These are phyloP conservation scores for Cygnus olor DNA, from an alignment of 2,797 vertebrate genomes.

Conservation along the genomic window DNA sequence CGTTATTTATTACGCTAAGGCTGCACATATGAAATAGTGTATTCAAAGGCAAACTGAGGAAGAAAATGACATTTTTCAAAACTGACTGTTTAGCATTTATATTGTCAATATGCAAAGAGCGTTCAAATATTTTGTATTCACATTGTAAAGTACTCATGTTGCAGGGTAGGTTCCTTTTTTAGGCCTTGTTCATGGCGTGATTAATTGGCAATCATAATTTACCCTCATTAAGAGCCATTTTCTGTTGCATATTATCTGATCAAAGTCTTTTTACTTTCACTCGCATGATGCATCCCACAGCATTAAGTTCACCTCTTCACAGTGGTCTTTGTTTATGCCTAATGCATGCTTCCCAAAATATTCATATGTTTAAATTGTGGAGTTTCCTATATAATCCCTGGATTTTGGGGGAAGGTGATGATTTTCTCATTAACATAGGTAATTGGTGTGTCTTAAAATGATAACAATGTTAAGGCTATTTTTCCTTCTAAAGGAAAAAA, in stretches of 20 bases:
- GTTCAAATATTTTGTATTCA: background rate
- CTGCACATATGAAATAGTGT: background rate
- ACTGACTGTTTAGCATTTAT: background rate
- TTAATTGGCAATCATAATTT: background rate
- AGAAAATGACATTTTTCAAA: background rate
- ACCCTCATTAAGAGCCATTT: background rate
- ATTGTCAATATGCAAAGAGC: background rate
- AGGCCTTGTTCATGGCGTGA: background rate
- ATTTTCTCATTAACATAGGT: background rate
- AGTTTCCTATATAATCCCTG: background rate
- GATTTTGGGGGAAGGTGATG: background rate
- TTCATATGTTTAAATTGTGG: background rate
- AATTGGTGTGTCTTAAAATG: background rate
- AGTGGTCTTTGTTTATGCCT: background rate
- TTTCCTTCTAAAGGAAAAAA: background rate
- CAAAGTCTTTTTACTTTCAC: background rate
- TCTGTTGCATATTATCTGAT: background rate
- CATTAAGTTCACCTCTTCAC: background rate
- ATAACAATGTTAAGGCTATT: background rate
- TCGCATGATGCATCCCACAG: background rate
- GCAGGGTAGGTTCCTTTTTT: background rate
- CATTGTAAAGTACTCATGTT: background rate
- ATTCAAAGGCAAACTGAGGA: background rate
- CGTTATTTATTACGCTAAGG: background rate
- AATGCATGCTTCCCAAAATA: background rate